A percentile compares a stretch with the other conserved stretches of the same genome.
Evolutionary conservation across 2,888 invertebrate genomes (phyloP).

Genomic region (Maniola hyperantus): DNA sequence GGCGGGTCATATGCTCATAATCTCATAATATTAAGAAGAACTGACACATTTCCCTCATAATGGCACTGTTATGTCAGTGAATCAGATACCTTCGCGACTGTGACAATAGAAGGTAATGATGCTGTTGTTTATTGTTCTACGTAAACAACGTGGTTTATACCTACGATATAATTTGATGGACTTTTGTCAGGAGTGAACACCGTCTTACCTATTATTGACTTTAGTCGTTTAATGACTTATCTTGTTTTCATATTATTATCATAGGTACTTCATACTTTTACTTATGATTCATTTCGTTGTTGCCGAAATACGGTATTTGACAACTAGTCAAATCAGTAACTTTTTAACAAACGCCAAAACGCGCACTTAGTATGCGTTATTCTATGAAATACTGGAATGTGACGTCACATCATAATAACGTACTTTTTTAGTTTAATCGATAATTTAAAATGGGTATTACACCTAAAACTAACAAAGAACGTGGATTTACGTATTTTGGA

Average conservation of each 20-base stretch:
- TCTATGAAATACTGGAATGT: too few species aligned
- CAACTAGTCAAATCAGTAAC: too few species aligned
- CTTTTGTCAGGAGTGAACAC: not conserved
- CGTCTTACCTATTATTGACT: not conserved
- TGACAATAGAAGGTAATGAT: not conserved
- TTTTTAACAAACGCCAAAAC: too few species aligned
- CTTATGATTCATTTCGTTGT: too few species aligned
- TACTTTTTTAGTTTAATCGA: too few species aligned
- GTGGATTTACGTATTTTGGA: too few species aligned
- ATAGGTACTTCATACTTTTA: too few species aligned
- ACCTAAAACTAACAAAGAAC: too few species aligned
- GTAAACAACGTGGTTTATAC: not conserved
- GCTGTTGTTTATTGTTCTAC: not conserved
- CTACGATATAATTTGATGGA: not conserved
- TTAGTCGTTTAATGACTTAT: not conserved
- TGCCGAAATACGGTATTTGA: too few species aligned
- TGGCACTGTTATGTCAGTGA: constrained; percentile 29
- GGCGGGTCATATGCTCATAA: constrained; percentile 33
- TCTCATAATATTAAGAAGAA: constrained; percentile 32
- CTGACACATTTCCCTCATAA: constrained; percentile 38
- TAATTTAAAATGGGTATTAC: too few species aligned
- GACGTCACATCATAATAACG: too few species aligned
- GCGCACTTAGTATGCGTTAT: too few species aligned
- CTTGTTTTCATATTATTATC: not conserved
- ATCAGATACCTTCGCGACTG: constrained; percentile 8